Evolutionary conservation across 2,797 vertebrate genomes (phyloP).

Genomic region (Lithobates pipiens): DNA sequence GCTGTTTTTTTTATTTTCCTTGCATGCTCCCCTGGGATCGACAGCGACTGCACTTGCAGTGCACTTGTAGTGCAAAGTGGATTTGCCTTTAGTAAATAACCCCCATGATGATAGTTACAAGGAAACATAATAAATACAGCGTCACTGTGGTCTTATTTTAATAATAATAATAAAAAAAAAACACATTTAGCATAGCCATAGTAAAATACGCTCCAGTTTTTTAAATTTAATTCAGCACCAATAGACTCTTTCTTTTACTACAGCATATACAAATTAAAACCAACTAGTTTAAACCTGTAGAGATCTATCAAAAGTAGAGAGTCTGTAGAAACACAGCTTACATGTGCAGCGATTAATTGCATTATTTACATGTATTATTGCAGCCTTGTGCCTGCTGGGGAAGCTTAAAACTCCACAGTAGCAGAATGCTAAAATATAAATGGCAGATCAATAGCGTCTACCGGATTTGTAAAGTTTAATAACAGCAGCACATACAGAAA

Average conservation of each 20-base stretch:
- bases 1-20: no score
- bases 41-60: no score
- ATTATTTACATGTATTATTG: conserved; percentile 58
- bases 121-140: background rate
- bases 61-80: no score
- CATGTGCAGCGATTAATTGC: conserved; percentile 48
- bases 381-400: conserved; percentile 51
- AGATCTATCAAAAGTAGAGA: conserved; percentile 1
- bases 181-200: background rate
- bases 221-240: background rate
- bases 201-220: background rate
- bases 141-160: background rate
- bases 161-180: background rate
- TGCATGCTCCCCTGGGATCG: no score
- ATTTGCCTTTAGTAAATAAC: no score
- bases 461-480: conserved; percentile 49
- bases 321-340: conserved; percentile 22
- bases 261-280: conserved; percentile 2
- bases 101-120: background rate
- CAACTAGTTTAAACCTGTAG: conserved; percentile 27
- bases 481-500: conserved; percentile 39
- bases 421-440: conserved; percentile 55
- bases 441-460: conserved; percentile 55
- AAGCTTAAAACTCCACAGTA: conserved; percentile 45
- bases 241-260: background rate